Conservation (phyloP, 2,888 invertebrate species). For the Drosophila pseudotalamancana region DNA sequence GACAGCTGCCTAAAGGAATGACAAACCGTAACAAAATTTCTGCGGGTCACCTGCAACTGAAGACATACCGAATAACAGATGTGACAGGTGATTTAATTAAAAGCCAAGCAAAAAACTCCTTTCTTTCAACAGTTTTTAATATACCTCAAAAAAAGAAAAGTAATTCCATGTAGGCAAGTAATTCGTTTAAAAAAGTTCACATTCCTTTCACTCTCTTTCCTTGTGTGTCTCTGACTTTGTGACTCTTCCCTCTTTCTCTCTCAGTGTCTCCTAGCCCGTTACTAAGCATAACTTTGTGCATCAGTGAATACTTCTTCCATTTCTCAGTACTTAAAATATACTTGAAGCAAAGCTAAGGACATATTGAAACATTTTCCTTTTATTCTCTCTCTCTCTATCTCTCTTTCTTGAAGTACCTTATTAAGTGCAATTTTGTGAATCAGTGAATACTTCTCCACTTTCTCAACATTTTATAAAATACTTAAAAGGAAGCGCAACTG, state of each 20-base stretch:
- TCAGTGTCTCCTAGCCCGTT: too few species aligned
- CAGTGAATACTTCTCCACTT: neutral
- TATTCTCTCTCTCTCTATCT: neutral
- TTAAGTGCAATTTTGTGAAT: neutral
- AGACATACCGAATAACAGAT: slow-evolving; percentile 20
- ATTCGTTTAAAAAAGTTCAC: too few species aligned
- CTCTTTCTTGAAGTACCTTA: neutral
- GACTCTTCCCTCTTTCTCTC: too few species aligned
- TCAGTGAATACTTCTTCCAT: too few species aligned
- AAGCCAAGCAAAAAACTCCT: neutral
- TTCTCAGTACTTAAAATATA: too few species aligned
- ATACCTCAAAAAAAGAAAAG: too few species aligned
- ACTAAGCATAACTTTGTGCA: too few species aligned
- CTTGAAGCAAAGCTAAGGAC: neutral
- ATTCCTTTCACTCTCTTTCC: neutral
- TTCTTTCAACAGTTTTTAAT: too few species aligned
- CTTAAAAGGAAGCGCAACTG: too few species aligned
- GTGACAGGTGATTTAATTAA: slow-evolving; percentile 28
- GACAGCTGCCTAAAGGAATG: slow-evolving; percentile 36
- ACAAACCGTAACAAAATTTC: neutral
- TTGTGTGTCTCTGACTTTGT: too few species aligned
- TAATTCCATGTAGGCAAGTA: too few species aligned
- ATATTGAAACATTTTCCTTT: neutral
- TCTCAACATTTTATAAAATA: fast-evolving
- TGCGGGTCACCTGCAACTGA: neutral